These are phyloP conservation scores for Cremastinae sp. DNA, from an alignment of 2,888 invertebrate species.

Conservation along the genomic window DNA sequence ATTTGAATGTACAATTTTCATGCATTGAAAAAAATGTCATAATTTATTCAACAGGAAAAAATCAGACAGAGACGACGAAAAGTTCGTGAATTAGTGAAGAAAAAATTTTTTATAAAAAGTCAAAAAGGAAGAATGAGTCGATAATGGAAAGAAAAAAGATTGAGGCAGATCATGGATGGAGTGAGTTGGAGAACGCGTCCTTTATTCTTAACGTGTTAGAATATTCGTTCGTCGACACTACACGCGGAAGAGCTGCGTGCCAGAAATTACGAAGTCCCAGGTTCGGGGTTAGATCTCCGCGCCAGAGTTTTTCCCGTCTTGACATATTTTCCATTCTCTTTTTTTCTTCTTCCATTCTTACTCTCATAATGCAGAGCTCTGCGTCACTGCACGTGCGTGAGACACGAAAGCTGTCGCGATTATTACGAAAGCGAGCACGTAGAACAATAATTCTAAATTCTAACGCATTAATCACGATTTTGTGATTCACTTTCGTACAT, in stretches of 20 bases:
- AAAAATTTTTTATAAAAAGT: not conserved
- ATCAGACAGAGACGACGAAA: not conserved
- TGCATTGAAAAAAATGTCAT: too few species aligned
- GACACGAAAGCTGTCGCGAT: slow-evolving; percentile 15
- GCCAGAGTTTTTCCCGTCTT: not conserved
- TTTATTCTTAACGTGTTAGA: not conserved
- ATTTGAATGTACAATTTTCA: not conserved
- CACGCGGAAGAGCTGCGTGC: slow-evolving; percentile 27
- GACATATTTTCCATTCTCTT: slow-evolving; percentile 2
- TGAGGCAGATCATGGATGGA: slow-evolving; percentile 45
- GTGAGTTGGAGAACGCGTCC: slow-evolving; percentile 20
- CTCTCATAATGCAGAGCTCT: not conserved
- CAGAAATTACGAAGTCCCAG: slow-evolving; percentile 28
- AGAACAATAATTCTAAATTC: too few species aligned
- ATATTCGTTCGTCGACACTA: slow-evolving; percentile 16
- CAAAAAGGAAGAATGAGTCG: not conserved
- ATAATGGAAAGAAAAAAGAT: slow-evolving; percentile 21
- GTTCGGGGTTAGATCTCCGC: slow-evolving; percentile 15
- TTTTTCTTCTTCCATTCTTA: too few species aligned
- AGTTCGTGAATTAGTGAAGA: not conserved
- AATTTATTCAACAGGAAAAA: not conserved
- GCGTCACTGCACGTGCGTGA: slow-evolving; percentile 37
- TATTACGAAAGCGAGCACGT: not conserved
- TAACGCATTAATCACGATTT: too few species aligned
- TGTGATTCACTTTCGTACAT: too few species aligned